Base-by-base conservation (phyloP, 2,888 invertebrate species). In the Chrysolina americana region DNA sequence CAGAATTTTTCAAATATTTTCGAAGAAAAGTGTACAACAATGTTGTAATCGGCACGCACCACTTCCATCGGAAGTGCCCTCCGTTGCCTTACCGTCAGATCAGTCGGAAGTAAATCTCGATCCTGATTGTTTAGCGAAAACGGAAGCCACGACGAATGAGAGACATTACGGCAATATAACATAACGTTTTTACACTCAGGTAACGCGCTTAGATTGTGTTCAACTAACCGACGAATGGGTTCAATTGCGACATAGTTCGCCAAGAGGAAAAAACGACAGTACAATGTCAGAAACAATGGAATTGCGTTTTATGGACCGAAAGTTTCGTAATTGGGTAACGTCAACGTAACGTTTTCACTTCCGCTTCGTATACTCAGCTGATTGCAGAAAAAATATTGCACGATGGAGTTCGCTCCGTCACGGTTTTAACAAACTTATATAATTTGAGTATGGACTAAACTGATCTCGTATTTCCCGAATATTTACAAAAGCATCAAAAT, bases 161-260 rank as follows among this genome's bases (percentile, higher is more conserved):
- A n/a, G n/a, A 19, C 63, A 28, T 48, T 64, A n/a, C 63, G n/a
- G 41, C 48, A 62, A 62, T 41, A 5, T 23, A 10, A 47, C 59
- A 41, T 41, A 19, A 15, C 23, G 69, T 70, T 70, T 70, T 56
- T 70, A 64, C 70, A 70, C 65, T 70, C 41, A 41, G 65, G 50
- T 47, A 63, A 64, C 70, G 48, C 53, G 48, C 53, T 65, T 17
- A 41, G 41, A 65, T 50, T 41, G 65, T 53, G 64, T 70, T 70
- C 65, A 70, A 64, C 65, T 65, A 70, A 21, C 65, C 70, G 64
- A 28, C 13, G 62, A 64, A 70, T 41, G 56, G 15, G 50, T 44
- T 17, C 65, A 41, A 70, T 65, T 64, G 50, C 64, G 65, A 47
- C 64, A 70, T 17, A 65, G 41, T 41, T 63, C 47, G 59, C 28